phyloP scores from a whole-genome alignment of 2,113 vertebrate species.

The Probosciger aterrimus region DNA sequence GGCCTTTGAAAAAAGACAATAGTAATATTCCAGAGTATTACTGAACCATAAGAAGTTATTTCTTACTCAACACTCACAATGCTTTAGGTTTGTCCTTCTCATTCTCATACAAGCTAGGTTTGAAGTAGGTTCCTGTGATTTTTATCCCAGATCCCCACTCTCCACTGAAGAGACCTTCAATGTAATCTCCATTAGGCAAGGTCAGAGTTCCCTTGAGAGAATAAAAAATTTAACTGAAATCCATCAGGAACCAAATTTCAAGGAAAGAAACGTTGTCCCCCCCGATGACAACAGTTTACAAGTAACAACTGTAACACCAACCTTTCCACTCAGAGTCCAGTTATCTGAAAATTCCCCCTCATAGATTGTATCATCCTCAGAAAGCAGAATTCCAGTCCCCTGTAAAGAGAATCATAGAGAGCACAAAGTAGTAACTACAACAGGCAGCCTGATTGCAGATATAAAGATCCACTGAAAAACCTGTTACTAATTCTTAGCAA shows the following conservation, averaged over 20 bases:
- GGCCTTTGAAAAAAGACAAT: background rate
- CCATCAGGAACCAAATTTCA: background rate
- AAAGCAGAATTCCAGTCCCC: slow-evolving; percentile 91
- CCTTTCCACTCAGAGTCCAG: slow-evolving; percentile 96
- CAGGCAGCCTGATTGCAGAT: background rate
- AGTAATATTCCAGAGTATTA: background rate
- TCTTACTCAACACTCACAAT: slow-evolving; percentile 77
- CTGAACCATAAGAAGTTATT: background rate
- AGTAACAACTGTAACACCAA: slow-evolving; percentile 41
- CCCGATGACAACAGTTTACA: background rate
- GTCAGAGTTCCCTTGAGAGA: slow-evolving; percentile 84
- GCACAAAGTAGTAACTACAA: background rate
- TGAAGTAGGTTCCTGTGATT: slow-evolving; percentile 92
- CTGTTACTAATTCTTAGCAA: background rate
- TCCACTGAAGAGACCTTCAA: slow-evolving; percentile 92
- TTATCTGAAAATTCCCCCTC: slow-evolving; percentile 97
- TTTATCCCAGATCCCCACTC: slow-evolving; percentile 97
- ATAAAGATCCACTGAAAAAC: background rate
- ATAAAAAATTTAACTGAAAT: background rate
- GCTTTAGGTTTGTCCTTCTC: slow-evolving; percentile 85
- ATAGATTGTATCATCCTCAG: slow-evolving; percentile 94
- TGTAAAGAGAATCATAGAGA: slow-evolving; percentile 39
- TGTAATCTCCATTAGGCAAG: slow-evolving; percentile 92
- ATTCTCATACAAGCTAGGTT: slow-evolving; percentile 89
- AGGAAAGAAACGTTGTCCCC: background rate